Base-by-base conservation (phyloP, 2,797 vertebrate genomes). In the Dendrocincla tyrannina region DNA sequence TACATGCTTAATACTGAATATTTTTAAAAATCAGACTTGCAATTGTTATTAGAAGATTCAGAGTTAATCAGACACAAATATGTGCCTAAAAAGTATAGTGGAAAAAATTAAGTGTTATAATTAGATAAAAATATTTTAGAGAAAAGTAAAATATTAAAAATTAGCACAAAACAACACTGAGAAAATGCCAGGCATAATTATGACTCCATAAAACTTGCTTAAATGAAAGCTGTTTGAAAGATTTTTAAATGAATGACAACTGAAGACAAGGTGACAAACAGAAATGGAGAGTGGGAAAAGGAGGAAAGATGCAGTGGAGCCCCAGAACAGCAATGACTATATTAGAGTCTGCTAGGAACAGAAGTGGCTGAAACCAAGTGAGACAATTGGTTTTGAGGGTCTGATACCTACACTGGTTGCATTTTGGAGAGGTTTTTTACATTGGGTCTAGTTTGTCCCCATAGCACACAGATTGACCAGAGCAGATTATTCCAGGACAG, bases 131-230 rank as follows among this genome's bases (percentile, higher is more conserved):
- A 52, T 20, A 33, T 46, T 66, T 78, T 62, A 76, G 18, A 89
- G 11, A 4, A 75, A 84, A 88, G 5, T 14, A 79, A 93, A 88
- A 68, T 62, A 28, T 18, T 60, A 66, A 68, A 89, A n/a, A 89
- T 6, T 24, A 88, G 1, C n/a, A 42, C 6, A 6, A 55, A 55
- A 22, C 2, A 1, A 9, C 7, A 35, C 5, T n/a, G 13, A 49
- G 17, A 52, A 72, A 58, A 85, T 27, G 18, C 39, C 28, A 41
- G 11, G 17, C 11, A 10, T 69, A 37, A 79, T 63, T 73, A 73
- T 44, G 32, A 35, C 30, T 75, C 28, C 32, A 52, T 28, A 73
- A 41, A 86, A 0, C 11, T 55, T 85, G 22, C 14, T 91, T 75
- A 82, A 85, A 41, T 33, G 3, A 10, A 72, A 93, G 11, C 30